Evolutionary conservation across 2,797 vertebrate species (phyloP).

Genomic region (Mus minutoides): DNA sequence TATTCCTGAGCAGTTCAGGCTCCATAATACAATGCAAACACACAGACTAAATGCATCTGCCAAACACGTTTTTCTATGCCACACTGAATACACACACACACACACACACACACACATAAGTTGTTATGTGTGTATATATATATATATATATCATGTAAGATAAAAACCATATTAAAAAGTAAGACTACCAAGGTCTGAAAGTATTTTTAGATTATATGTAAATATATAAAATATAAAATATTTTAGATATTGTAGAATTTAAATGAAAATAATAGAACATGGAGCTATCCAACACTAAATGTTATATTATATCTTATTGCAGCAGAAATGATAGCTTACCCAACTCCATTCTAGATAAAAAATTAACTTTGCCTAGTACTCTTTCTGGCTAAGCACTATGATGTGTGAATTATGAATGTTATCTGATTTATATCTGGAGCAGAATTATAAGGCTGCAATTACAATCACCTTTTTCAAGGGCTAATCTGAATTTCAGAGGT

Average conservation of each 20-base stretch:
- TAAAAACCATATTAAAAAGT: background rate
- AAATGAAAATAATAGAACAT: background rate
- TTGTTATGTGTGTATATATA: no score
- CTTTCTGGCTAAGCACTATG: background rate
- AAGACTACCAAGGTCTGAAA: background rate
- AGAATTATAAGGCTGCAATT: background rate
- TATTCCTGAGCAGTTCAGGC: background rate
- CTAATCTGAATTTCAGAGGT: conserved; percentile 17
- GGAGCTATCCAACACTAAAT: background rate
- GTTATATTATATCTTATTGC: conserved; percentile 37
- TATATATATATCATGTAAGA: background rate
- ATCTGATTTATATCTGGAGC: conserved; percentile 24
- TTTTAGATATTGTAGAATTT: background rate
- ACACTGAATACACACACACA: background rate
- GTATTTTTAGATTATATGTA: background rate
- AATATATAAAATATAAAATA: no score
- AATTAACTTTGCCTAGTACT: conserved; percentile 13
- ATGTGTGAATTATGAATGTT: conserved; percentile 39
- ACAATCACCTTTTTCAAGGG: conserved; percentile 12
- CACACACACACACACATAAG: no score
- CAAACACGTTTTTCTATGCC: background rate
- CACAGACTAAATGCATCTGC: background rate
- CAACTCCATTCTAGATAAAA: background rate
- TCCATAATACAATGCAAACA: background rate
- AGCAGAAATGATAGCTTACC: conserved; percentile 9